Conservation (phyloP, 2,113 vertebrate genomes). For the Melanostigma gelatinosum region DNA sequence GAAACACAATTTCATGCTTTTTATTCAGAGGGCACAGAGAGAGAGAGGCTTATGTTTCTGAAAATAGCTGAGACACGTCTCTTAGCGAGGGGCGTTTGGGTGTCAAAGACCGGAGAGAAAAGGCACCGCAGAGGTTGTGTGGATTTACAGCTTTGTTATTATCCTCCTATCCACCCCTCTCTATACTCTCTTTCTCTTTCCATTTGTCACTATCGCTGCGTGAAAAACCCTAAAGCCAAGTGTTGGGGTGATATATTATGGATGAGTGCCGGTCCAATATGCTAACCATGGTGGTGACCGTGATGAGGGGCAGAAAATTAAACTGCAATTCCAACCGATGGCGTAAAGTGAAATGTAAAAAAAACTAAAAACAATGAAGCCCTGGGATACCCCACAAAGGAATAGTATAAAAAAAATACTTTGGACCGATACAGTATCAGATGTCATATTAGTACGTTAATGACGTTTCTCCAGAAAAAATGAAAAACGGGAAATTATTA, state of each 20-base stretch:
- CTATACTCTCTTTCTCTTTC: slow-evolving; percentile 22
- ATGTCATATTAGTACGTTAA: background rate
- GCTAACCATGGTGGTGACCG: slow-evolving; percentile 31
- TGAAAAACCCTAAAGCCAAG: slow-evolving; percentile 52
- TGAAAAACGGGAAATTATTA: background rate
- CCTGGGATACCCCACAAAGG: background rate
- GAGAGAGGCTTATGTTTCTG: slow-evolving; percentile 67
- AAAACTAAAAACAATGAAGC: background rate
- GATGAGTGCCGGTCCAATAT: slow-evolving; percentile 39
- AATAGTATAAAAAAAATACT: background rate
- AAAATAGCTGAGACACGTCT: slow-evolving; percentile 67
- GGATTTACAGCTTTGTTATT: slow-evolving; percentile 76
- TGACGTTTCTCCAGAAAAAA: background rate
- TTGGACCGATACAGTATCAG: background rate
- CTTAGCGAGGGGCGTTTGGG: slow-evolving; percentile 58
- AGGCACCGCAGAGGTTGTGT: slow-evolving; percentile 29
- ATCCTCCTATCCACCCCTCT: slow-evolving; percentile 48
- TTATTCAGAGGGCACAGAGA: slow-evolving; percentile 51
- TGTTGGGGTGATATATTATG: slow-evolving; percentile 45
- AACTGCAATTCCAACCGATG: background rate
- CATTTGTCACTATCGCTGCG: slow-evolving; percentile 26
- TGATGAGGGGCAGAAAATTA: slow-evolving; percentile 12
- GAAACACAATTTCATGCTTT: slow-evolving; percentile 64
- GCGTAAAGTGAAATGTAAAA: background rate
- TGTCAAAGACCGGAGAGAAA: slow-evolving; percentile 59